phyloP scores from a whole-genome alignment of 1,140 invertebrate species.

The Nebria ingens region DNA sequence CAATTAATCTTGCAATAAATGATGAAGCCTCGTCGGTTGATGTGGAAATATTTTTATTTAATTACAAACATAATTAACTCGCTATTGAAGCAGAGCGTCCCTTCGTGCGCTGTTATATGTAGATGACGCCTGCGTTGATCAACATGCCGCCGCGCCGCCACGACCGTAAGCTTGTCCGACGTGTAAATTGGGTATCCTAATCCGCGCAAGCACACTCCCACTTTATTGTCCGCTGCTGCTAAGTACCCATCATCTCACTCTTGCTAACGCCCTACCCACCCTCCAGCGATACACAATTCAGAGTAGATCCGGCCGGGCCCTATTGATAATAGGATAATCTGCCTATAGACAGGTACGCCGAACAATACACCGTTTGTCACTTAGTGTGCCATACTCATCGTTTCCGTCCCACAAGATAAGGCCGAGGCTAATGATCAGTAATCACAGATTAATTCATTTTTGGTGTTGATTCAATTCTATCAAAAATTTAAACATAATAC shows the following conservation, averaged over 20 bases:
- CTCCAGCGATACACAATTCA: neutral
- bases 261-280: neutral
- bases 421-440: neutral
- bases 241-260: neutral
- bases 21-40: too few relatives aligned
- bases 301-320: neutral
- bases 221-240: neutral
- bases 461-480: too few relatives aligned
- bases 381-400: too few relatives aligned
- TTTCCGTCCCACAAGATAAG: too few relatives aligned
- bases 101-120: neutral
- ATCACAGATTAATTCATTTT: neutral
- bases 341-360: neutral
- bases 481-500: too few relatives aligned
- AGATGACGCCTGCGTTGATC: neutral
- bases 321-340: conserved; percentile 9
- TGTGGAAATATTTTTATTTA: neutral
- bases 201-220: neutral
- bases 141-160: neutral
- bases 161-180: neutral
- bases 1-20: too few relatives aligned
- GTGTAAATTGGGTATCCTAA: neutral
- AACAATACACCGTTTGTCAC: conserved; percentile 7
- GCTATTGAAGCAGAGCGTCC: neutral
- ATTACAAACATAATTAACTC: neutral